Conservation (phyloP, 2,113 vertebrate species). For the Oryzias melastigma region DNA sequence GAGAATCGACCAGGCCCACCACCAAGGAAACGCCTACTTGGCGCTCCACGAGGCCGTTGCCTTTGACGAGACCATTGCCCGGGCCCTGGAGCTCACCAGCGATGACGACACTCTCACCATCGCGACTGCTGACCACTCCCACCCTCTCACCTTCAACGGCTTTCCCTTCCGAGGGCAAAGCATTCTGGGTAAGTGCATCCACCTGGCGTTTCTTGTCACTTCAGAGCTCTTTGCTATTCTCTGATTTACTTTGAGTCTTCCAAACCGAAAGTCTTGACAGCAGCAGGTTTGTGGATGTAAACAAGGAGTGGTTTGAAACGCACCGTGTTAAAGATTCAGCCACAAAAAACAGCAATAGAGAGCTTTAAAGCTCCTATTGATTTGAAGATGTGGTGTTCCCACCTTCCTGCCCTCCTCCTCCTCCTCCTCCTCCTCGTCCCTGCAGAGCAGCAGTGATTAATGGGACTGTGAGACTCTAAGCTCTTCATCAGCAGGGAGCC, state of each 20-base stretch:
- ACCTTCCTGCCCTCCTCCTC: conserved; percentile 18
- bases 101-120: conserved; percentile 76
- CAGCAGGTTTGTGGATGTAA: too few species aligned
- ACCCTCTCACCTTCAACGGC: conserved; percentile 73
- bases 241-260: neutral
- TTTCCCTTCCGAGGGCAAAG: conserved; percentile 77
- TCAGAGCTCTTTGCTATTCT: neutral
- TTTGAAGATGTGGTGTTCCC: conserved; percentile 7
- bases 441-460: conserved; percentile 56
- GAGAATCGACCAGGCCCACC: conserved; percentile 81
- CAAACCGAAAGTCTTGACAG: neutral
- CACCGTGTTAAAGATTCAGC: neutral
- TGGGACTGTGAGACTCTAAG: conserved; percentile 52
- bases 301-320: too few species aligned
- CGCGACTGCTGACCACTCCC: conserved; percentile 79
- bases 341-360: conserved; percentile 1
- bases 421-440: conserved; percentile 25
- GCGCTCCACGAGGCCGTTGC: conserved; percentile 76
- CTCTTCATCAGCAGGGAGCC: conserved; percentile 56
- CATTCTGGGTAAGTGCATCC: conserved; percentile 73
- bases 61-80: conserved; percentile 71
- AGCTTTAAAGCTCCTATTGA: conserved; percentile 14
- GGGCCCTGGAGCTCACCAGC: conserved; percentile 71
- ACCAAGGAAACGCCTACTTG: conserved; percentile 67
- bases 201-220: neutral